A percentile compares a stretch with the other conserved stretches of the same genome.
Conservation (phyloP, 1,140 invertebrate genomes). For the Heliconius melpomene region DNA sequence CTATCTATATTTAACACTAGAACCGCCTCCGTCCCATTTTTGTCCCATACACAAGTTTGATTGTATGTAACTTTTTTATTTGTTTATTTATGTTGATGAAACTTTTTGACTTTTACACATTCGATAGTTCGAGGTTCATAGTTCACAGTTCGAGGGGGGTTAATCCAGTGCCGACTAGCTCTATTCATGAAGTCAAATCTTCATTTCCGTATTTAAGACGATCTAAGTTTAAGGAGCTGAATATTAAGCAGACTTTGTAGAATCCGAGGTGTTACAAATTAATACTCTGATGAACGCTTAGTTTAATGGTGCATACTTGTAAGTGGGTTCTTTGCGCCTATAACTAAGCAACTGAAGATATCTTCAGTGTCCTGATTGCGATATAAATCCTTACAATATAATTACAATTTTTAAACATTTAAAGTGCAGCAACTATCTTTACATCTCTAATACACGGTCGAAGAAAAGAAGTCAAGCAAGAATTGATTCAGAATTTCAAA, state of each 20-base stretch:
- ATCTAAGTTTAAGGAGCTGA: constrained; percentile 2
- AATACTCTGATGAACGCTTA: not conserved
- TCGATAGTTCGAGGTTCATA: too few relatives aligned
- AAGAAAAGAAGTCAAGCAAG: constrained; percentile 9
- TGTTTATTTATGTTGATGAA: too few relatives aligned
- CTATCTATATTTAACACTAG: not conserved
- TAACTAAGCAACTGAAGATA: too few relatives aligned
- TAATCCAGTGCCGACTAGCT: not conserved
- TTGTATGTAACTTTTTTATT: too few relatives aligned
- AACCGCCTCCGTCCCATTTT: too few relatives aligned
- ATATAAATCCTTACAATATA: too few relatives aligned
- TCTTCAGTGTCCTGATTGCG: too few relatives aligned
- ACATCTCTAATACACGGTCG: not conserved
- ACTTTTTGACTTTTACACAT: too few relatives aligned
- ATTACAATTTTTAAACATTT: not conserved
- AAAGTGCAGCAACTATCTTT: not conserved
- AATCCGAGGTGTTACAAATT: not conserved
- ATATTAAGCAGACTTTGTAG: not conserved
- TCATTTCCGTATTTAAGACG: not conserved
- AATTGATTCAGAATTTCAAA: constrained; percentile 18
- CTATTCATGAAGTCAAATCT: not conserved
- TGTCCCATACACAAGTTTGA: too few relatives aligned
- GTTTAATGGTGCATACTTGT: not conserved
- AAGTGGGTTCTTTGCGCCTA: not conserved
- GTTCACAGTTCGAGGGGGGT: too few relatives aligned